Base-by-base conservation (phyloP, 1,140 invertebrate genomes). In the Drosophila malerkotliana region DNA sequence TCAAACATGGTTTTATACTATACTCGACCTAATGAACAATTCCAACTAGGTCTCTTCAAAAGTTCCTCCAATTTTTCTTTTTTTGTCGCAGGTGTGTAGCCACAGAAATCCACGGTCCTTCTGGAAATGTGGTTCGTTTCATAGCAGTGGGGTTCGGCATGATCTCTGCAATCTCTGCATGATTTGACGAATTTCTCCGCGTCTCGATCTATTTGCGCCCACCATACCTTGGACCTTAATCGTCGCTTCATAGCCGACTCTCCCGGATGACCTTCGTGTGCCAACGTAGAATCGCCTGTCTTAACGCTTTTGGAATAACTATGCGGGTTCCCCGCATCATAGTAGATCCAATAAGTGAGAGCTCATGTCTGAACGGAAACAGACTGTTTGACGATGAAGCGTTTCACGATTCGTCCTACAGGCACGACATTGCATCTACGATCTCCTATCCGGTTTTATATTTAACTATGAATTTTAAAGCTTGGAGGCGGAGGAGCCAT, bases 161-260 rank as follows among this genome's bases (percentile, higher is more conserved):
- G 18, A 18, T 18, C 18, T 18, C 18, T 18, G 18, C 18, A 18
- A 18, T 56, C 80, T 14, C 79, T 76, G 72, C 94, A 94, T 2
- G 41, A 21, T 73, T 92, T 92, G 5, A 92, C 83, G 18, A 79
- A 68, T n/a, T 72, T 80, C 91, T 93, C 92, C 0, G 90, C 91
- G 10, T 93, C 92, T 56, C 83, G 83, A 66, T 94, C 92, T 0
- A 94, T 92, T 30, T 74, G 78, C 8, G 90, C 91, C 93, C 93
- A 94, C 92, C 92, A 94, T 4, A 93, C 91, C 75, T 94, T 93
- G 10, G 74, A 83, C n/a, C 93, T 53, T 2, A 94, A 89, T 10
- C 93, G 47, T 1, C 82, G 68, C 79, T 94, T 95, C 93, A 94
- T 94, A 0, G 81, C 89, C 0, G 92, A 91, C 8, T 94, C 92